Conservation (phyloP, 2,113 vertebrate species). For the Anser cygnoides region DNA sequence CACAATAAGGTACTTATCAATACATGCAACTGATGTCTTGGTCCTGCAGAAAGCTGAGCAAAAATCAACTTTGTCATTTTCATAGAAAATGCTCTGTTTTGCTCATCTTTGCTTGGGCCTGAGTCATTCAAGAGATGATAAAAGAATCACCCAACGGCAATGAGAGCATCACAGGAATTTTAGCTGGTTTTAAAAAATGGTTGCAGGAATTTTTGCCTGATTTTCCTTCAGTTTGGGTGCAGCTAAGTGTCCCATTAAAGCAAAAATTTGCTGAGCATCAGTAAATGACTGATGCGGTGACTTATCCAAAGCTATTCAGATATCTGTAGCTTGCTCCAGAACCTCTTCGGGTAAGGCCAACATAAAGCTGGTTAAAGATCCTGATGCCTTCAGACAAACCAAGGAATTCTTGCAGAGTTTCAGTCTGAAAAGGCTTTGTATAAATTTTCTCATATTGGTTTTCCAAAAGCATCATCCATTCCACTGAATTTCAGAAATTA, state of each 20-base stretch:
- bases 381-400: not conserved
- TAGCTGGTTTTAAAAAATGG: constrained; percentile 43
- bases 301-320: not conserved
- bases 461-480: not conserved
- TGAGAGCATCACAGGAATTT: constrained; percentile 48
- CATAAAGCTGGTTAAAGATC: not conserved
- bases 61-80: constrained; percentile 45
- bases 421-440: not conserved
- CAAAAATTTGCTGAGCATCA: not conserved
- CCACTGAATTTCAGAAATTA: not conserved
- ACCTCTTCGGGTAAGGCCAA: not conserved
- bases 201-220: constrained; percentile 17
- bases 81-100: constrained; percentile 13
- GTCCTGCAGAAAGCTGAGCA: not conserved
- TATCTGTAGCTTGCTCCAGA: not conserved
- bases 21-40: not conserved
- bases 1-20: not conserved
- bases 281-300: not conserved
- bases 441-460: not conserved
- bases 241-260: not conserved
- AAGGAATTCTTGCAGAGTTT: not conserved
- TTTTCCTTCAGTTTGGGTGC: not conserved
- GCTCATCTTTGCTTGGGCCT: not conserved
- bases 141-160: constrained; percentile 56
- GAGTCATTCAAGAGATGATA: not conserved